phyloP scores from a whole-genome alignment of 1,140 invertebrate species.

The Venustaconcha ellipsiformis region DNA sequence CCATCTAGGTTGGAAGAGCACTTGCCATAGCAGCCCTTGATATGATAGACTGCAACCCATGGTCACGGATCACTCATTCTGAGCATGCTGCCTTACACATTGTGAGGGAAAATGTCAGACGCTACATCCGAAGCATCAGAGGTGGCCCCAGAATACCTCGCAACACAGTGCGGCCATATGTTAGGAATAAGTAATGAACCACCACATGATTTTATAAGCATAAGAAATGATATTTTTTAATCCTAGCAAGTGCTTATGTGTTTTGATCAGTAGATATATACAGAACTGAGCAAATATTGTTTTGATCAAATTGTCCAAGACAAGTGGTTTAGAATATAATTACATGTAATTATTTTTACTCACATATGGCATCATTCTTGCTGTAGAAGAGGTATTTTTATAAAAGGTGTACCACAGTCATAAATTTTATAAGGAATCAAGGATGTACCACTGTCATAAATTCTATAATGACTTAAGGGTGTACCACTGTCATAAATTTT shows the following conservation, averaged over 20 bases:
- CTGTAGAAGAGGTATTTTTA: too few species aligned
- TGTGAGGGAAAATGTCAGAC: conserved; percentile 77
- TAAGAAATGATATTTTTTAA: conserved; percentile 4
- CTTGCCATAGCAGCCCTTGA: conserved; percentile 86
- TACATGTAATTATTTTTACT: too few species aligned
- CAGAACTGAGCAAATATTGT: too few species aligned
- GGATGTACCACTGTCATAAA: too few species aligned
- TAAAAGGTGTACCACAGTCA: too few species aligned
- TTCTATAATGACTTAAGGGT: too few species aligned
- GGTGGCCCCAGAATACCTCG: conserved; percentile 53
- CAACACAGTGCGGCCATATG: conserved; percentile 38
- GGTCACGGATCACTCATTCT: conserved; percentile 82
- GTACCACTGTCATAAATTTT: too few species aligned
- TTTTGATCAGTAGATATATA: background rate
- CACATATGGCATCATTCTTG: too few species aligned
- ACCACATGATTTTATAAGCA: conserved; percentile 2
- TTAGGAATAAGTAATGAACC: conserved; percentile 34
- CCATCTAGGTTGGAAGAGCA: conserved; percentile 81
- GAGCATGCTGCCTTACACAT: conserved; percentile 81
- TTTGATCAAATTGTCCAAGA: too few species aligned
- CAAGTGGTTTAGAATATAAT: too few species aligned
- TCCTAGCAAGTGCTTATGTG: background rate
- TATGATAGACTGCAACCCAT: conserved; percentile 81
- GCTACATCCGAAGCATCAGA: conserved; percentile 60
- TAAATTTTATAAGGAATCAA: too few species aligned